Percentiles rank a stretch among this genome's conserved stretches.
Evolutionary conservation across 2,113 vertebrate genomes (phyloP).

Genomic region (Rousettus leschenaultii): DNA sequence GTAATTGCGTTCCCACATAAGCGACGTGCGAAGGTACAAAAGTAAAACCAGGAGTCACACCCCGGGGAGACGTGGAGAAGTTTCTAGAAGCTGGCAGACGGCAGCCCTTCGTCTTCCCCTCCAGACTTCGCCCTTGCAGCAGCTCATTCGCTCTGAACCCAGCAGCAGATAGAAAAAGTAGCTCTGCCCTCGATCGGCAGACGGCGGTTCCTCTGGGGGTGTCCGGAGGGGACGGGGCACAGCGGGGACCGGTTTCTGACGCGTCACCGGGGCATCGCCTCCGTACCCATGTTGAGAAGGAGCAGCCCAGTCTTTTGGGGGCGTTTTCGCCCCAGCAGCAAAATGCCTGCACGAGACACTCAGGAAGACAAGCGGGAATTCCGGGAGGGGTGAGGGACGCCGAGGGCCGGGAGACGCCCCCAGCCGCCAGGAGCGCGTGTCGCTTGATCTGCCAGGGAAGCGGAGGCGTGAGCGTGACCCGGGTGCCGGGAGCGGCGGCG

Average conservation of each 20-base stretch:
- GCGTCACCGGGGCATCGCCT: rapidly evolving
- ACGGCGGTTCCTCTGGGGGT: too few relatives aligned
- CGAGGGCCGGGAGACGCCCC: rapidly evolving
- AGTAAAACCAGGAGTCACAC: not conserved
- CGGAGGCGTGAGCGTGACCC: rapidly evolving
- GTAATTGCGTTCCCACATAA: not conserved
- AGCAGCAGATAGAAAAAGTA: too few relatives aligned
- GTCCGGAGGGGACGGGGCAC: rapidly evolving
- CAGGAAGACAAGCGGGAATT: rapidly evolving
- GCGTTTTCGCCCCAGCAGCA: not conserved
- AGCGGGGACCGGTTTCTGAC: rapidly evolving
- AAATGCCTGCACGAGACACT: rapidly evolving
- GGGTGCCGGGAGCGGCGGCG: rapidly evolving
- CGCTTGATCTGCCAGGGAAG: rapidly evolving
- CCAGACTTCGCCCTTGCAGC: not conserved
- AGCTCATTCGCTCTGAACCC: not conserved
- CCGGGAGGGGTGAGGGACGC: not conserved
- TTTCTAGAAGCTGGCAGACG: not conserved
- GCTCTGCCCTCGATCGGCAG: not conserved
- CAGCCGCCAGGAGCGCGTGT: rapidly evolving
- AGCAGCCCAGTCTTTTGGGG: not conserved
- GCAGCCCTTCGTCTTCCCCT: not conserved
- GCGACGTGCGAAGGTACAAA: too few relatives aligned
- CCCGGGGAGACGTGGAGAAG: not conserved
- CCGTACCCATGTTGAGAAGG: not conserved